Evolutionary conservation across 2,113 vertebrate genomes (phyloP), one percentile per base, ranked within the genome.

Genomic region (Myanophis thanlyinensis): DNA sequence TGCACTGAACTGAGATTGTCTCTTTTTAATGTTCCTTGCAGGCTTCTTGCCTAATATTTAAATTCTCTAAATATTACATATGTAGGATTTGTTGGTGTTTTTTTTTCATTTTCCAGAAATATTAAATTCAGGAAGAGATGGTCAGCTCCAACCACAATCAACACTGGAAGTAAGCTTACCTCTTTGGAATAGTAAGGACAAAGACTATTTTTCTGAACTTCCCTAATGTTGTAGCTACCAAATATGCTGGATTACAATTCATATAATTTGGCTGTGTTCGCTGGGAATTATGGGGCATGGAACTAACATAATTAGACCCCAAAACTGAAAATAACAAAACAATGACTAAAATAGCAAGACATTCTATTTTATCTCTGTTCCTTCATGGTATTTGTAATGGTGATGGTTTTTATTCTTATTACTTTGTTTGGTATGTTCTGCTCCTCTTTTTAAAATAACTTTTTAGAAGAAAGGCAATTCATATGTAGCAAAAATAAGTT

Each of bases 91-190:
- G 62, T 89, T 80, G 5, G n/a, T n/a, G n/a, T n/a, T n/a, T n/a
- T n/a, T n/a, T 54, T 93, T 95, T 95, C 92, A 47, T 59, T 94
- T 95, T 94, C 93, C 91, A 97, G 97, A 86, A 35, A 27, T 92
- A 87, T 91, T 18, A n/a, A 10, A 46, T 86, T 44, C 89, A 93
- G 95, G 93, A 93, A 93, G 93, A 90, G 95, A 96, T 94, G 93
- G 90, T 89, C 94, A 95, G 85, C 51, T 11, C 56, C 96, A 96
- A 59, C 90, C 56, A 18, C 95, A 94, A 5, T 95, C 94, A 88
- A 89, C 94, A 0, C 0, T 97, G 67, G 90, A 97, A 96, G 97
- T 97, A 86, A 96, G 96, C 93, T 2, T 48, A 87, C 89, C 85
- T 92, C 49, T 44, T 49, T n/a, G 22, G 23, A 62, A 30, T 86